Base-by-base conservation (phyloP, 2,797 vertebrate genomes). In the Astyanax mexicanus region DNA sequence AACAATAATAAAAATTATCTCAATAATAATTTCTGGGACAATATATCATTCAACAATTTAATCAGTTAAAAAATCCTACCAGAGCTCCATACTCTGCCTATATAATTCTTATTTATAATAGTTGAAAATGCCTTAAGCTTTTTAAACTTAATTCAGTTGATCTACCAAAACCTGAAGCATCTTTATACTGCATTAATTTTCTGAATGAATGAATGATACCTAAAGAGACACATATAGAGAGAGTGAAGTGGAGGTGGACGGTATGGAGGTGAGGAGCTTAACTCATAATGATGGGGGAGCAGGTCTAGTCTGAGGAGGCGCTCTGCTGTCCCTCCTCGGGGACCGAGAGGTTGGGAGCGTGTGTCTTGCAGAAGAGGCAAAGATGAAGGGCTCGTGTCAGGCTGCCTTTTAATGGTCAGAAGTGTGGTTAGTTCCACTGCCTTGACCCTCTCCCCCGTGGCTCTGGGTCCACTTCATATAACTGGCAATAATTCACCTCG, bases 401-500 rank as follows among this genome's bases (percentile, higher is more conserved):
- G 80, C 82, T 90, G 85, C 85, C 89, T 93, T 92, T 93, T 94
- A 94, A 94, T 93, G 91, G 92, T 95, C 90, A 90, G 91, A 88
- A 93, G 84, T 91, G 86, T 91, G 89, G 89, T 91, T 92, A 91
- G 91, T 88, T 92, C 84, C 86, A 91, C 86, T 86, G 87, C 90
- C 90, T 94, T 89, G 85, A 89, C 81, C 86, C 88, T 88, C 84
- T 92, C 87, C 89, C 90, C 89, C 3, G 85, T 89, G 91, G 92
- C 85, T 81, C 87, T 61, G 75, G 85, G 88, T 91, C 88, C 88
- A 92, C 92, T 91, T 90, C 90, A 92, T 87, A 89, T 92, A 93
- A 92, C 92, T 91, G 90, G 91, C 87, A 87, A 93, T 90, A 93
- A 93, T 93, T 95, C 92, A 94, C 88, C 90, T 92, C 88, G 89